phyloP scores from a whole-genome alignment of 2,888 invertebrate species.

The Thelaira solivaga region DNA sequence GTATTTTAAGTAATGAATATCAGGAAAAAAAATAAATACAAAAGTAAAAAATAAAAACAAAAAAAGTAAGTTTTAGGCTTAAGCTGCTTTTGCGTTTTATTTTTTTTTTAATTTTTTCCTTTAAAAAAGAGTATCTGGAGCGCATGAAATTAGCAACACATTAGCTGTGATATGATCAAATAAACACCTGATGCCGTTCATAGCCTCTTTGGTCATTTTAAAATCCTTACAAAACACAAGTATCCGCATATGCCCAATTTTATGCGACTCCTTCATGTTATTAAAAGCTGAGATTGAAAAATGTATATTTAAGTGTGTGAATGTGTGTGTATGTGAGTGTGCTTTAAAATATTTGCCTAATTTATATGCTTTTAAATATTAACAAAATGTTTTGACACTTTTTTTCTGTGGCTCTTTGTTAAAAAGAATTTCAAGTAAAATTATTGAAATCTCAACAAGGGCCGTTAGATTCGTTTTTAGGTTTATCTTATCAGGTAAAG shows the following conservation, averaged over 20 bases:
- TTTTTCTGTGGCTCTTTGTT: slow-evolving; percentile 44
- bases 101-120: neutral
- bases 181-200: slow-evolving; percentile 57
- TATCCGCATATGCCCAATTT: neutral
- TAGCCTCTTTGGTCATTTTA: neutral
- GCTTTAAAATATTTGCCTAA: slow-evolving; percentile 63
- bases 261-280: neutral
- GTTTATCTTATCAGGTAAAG: too few species aligned
- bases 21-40: neutral
- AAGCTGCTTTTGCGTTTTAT: neutral
- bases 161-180: slow-evolving; percentile 56
- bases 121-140: slow-evolving; percentile 42
- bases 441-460: neutral
- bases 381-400: slow-evolving; percentile 72
- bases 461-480: too few species aligned
- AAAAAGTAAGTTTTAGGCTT: slow-evolving; percentile 27
- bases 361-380: slow-evolving; percentile 70
- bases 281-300: slow-evolving; percentile 38
- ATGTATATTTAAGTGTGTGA: too few species aligned
- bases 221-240: neutral
- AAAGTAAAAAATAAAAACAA: neutral
- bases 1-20: slow-evolving; percentile 26
- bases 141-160: slow-evolving; percentile 62
- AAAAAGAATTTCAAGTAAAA: slow-evolving; percentile 3
- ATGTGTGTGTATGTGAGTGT: too few species aligned